These are phyloP conservation scores for Drosophila burlai DNA, from an alignment of 1,140 invertebrate species.

Conservation along the genomic window DNA sequence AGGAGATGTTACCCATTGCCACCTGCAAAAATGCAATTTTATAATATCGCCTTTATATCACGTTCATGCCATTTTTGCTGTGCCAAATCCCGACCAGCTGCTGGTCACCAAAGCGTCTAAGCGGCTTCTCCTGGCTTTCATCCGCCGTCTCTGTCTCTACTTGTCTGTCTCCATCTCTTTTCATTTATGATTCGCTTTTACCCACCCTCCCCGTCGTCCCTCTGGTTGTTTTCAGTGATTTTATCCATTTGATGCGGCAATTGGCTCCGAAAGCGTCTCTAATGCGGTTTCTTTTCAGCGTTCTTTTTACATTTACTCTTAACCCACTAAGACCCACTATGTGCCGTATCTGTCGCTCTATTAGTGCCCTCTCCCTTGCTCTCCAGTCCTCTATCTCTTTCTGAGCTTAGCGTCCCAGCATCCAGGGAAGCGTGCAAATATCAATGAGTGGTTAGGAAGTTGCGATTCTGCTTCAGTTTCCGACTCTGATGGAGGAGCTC, in stretches of 20 bases:
- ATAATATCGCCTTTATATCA: slow-evolving; percentile 14
- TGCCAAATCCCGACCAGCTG: slow-evolving; percentile 25
- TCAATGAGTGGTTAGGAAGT: slow-evolving; percentile 45
- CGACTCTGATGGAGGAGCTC: slow-evolving; percentile 6
- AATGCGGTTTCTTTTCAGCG: slow-evolving; percentile 32
- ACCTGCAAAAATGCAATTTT: slow-evolving; percentile 30
- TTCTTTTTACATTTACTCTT: neutral
- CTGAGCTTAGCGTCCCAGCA: slow-evolving; percentile 34
- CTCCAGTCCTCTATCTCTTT: too few species aligned
- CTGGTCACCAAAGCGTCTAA: slow-evolving; percentile 37
- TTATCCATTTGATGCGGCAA: slow-evolving; percentile 45
- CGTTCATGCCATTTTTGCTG: slow-evolving; percentile 15
- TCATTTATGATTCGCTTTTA: slow-evolving; percentile 22
- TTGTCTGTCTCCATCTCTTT: neutral
- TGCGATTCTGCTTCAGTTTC: slow-evolving; percentile 12
- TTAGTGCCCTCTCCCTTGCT: neutral
- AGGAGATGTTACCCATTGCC: too few species aligned
- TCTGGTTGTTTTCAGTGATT: slow-evolving; percentile 45
- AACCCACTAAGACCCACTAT: slow-evolving; percentile 6
- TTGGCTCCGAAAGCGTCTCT: slow-evolving; percentile 48
- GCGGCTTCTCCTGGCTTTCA: slow-evolving; percentile 19
- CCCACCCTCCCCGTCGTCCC: neutral
- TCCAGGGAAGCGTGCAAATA: slow-evolving; percentile 44
- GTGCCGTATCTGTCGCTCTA: neutral
- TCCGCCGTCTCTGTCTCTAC: neutral